Base-by-base conservation (phyloP, 2,797 vertebrate species). In the Lutra lutra region DNA sequence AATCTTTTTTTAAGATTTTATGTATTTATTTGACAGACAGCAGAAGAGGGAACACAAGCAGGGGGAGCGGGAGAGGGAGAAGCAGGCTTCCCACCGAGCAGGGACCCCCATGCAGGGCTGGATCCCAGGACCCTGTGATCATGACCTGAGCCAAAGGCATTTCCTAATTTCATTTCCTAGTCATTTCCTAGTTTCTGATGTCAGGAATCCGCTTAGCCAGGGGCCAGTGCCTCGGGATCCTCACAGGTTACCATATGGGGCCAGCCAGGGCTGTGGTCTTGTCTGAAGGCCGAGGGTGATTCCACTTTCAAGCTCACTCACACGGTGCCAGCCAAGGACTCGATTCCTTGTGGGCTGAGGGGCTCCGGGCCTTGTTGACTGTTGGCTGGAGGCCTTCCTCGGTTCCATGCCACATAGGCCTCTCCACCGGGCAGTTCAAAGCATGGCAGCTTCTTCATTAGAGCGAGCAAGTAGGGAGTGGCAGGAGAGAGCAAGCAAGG, bases 201-300 rank as follows among this genome's bases (percentile, higher is more conserved):
- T 25, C 46, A 11, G 46, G 48, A 2, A 2, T 58, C 60, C 64
- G 20, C 66, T 27, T 6, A 35, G 43, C 43, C 0, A n/a, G 32
- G 20, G 6, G 15, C 68, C 14, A 0, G 32, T 9, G 29, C 68
- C 38, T n/a, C 23, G 2, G 21, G 66, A 15, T 29, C 75, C 66
- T 86, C 43, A 7, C 4, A 7, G 51, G 73, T 75, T 38, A 12
- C 15, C 0, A 1, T 1, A 0, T 0, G 2, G 13, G 6, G 12
- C 25, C 48, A 32, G 17, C 58, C 25, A 58, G 83, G 27, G 48
- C 87, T 5, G 23, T 0, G 18, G 79, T 40, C 75, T 86, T 84
- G 21, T 27, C 56, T 64, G 75, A 48, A 21, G 27, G 35, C 54
- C 29, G 40, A 7, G 38, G 58, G n/a, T 0, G 0, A 17, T 2